phyloP scores from a whole-genome alignment of 2,113 vertebrate genomes.

The Camelus bactrianus region DNA sequence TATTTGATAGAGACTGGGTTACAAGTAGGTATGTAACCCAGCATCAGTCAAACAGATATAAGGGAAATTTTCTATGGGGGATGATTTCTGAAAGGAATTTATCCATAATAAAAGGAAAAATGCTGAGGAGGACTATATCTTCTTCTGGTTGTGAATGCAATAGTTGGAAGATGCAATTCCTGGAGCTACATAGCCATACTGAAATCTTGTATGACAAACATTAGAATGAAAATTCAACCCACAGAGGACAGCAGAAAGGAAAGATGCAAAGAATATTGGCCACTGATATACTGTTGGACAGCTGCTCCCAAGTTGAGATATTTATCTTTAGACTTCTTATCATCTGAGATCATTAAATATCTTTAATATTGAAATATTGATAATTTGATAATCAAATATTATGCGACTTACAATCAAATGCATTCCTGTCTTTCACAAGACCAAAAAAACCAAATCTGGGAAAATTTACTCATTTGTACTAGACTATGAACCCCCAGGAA shows the following conservation, averaged over 20 bases:
- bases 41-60: background rate
- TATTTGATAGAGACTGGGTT: background rate
- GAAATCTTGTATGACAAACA: background rate
- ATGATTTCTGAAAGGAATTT: constrained; percentile 27
- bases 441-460: background rate
- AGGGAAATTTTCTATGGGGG: background rate
- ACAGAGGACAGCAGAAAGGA: background rate
- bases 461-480: background rate
- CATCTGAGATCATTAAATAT: background rate
- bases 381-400: background rate
- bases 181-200: background rate
- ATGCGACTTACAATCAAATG: background rate
- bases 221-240: background rate
- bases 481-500: background rate
- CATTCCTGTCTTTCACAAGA: background rate
- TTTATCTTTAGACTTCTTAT: background rate
- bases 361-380: background rate
- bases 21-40: background rate
- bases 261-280: background rate
- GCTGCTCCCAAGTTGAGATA: background rate
- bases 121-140: background rate
- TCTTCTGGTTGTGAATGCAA: background rate
- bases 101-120: background rate
- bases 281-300: background rate
- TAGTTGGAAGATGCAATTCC: background rate